A percentile compares a stretch with the other conserved stretches of the same genome.
phyloP scores from a whole-genome alignment of 1,140 invertebrate genomes.

The Eumaeus atala region DNA sequence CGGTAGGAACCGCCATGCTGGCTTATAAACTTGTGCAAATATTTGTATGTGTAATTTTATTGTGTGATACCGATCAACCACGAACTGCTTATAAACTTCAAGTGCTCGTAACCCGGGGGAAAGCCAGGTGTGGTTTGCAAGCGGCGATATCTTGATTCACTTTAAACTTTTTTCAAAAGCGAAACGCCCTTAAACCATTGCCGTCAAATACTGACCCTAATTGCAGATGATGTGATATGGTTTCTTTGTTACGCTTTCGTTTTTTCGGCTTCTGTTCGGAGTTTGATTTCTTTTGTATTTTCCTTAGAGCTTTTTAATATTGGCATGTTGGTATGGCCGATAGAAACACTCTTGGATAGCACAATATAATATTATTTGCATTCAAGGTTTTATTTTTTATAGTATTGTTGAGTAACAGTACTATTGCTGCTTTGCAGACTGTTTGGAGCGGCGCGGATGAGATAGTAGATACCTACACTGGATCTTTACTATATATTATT shows the following conservation, averaged over 20 bases:
- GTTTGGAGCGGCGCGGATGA: too few relatives aligned
- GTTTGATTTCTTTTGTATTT: constrained; percentile 37
- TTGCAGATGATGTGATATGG: constrained; percentile 68
- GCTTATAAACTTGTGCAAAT: constrained; percentile 4
- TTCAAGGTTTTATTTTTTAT: too few relatives aligned
- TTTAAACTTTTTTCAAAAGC: constrained; percentile 47
- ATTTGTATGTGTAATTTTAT: constrained; percentile 16
- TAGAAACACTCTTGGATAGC: too few relatives aligned
- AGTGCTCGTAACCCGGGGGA: constrained; percentile 46
- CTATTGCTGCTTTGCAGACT: too few relatives aligned
- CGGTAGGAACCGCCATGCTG: too few relatives aligned
- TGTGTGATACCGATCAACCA: constrained; percentile 51
- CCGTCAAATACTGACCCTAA: constrained; percentile 66
- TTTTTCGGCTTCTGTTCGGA: constrained; percentile 50
- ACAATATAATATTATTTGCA: too few relatives aligned
- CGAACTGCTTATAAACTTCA: constrained; percentile 51
- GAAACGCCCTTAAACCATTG: constrained; percentile 58
- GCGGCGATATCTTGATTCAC: constrained; percentile 67
- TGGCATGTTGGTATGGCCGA: too few relatives aligned
- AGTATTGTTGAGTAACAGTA: too few relatives aligned
- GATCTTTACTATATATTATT: too few relatives aligned
- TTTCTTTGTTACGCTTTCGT: constrained; percentile 53
- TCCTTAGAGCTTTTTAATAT: not conserved
- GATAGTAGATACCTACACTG: too few relatives aligned
- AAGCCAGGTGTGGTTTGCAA: constrained; percentile 59